phyloP scores from a whole-genome alignment of 2,113 vertebrate genomes.

The Muntiacus muntjak region DNA sequence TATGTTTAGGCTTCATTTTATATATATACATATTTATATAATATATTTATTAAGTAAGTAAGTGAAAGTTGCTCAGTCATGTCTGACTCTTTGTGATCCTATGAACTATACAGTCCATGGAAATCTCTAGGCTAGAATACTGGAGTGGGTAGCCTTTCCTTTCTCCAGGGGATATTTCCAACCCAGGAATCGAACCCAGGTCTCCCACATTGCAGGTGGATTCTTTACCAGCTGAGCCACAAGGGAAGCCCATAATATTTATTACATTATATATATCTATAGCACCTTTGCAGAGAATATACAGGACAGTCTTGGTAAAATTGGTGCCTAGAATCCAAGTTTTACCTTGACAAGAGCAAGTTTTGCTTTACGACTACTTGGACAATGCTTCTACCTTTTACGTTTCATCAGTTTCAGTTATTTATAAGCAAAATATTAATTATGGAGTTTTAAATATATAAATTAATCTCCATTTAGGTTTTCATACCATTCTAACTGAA shows the following conservation, averaged over 20 bases:
- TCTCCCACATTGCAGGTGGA: background rate
- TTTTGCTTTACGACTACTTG: conserved; percentile 30
- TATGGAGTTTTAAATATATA: background rate
- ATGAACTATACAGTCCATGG: background rate
- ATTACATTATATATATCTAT: background rate
- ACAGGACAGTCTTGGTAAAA: background rate
- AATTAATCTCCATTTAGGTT: background rate
- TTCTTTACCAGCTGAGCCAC: background rate
- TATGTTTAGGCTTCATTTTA: background rate
- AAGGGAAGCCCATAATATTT: background rate
- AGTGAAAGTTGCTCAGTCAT: background rate
- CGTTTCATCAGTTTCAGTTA: conserved; percentile 4
- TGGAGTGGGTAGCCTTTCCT: background rate
- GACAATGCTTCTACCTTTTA: background rate
- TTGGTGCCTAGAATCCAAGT: background rate
- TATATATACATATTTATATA: background rate
- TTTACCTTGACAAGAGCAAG: background rate
- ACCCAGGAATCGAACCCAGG: background rate
- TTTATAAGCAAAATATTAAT: conserved; percentile 15
- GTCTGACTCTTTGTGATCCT: background rate
- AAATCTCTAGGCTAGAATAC: background rate
- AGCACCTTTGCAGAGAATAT: background rate
- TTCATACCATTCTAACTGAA: conserved; percentile 14
- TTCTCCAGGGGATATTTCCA: background rate
- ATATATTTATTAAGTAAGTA: background rate